A percentile compares a stretch with the other conserved stretches of the same genome.
Evolutionary conservation across 2,113 vertebrate genomes (phyloP).

Genomic region (Calyptommatus sinebrachiatus): DNA sequence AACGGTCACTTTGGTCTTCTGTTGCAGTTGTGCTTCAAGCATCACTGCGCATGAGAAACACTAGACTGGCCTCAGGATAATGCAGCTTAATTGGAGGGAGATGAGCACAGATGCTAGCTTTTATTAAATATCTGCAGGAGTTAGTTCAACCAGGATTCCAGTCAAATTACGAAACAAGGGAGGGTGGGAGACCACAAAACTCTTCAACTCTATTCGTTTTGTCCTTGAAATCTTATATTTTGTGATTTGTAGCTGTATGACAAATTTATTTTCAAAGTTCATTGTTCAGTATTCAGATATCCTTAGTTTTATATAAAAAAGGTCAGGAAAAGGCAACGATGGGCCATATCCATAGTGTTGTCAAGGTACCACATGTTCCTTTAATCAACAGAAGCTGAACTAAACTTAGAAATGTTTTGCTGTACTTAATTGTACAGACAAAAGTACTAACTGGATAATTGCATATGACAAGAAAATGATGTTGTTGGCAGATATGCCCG

Average conservation of each 20-base stretch:
- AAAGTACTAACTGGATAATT: conserved; percentile 5
- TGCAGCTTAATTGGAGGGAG: conserved; percentile 56
- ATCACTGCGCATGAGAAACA: conserved; percentile 38
- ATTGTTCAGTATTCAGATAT: no score
- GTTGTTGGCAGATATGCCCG: neutral
- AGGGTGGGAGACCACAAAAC: conserved; percentile 24
- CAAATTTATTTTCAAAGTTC: no score
- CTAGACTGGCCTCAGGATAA: conserved; percentile 48
- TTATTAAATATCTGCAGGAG: conserved; percentile 66
- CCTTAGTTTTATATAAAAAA: no score
- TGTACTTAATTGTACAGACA: neutral
- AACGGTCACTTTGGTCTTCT: conserved; percentile 52
- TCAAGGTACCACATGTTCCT: no score
- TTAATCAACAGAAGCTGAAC: no score
- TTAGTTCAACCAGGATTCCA: conserved; percentile 31
- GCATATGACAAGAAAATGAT: neutral
- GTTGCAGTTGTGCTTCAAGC: conserved; percentile 54
- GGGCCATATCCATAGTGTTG: no score
- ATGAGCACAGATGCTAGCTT: conserved; percentile 62
- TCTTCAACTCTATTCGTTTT: conserved; percentile 32
- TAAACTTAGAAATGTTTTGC: no score
- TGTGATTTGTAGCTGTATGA: no score
- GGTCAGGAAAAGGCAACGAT: no score
- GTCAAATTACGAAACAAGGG: conserved; percentile 32
- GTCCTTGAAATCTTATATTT: conserved; percentile 23